A percentile compares a stretch with the other conserved stretches of the same genome.
phyloP scores from a whole-genome alignment of 2,113 vertebrate genomes.

The Myxocyprinus asiaticus region DNA sequence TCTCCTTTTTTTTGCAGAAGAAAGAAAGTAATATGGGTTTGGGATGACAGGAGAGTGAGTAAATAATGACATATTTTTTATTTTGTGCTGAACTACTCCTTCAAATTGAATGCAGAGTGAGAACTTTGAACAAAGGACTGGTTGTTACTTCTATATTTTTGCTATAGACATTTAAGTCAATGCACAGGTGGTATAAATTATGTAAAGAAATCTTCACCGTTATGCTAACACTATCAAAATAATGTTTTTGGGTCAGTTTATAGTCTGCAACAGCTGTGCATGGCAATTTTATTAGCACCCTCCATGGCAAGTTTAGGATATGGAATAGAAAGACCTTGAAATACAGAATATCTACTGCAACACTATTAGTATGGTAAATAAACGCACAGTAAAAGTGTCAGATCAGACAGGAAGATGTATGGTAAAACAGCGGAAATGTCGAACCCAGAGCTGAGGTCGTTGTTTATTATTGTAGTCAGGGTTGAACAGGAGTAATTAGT shows the following conservation, averaged over 20 bases:
- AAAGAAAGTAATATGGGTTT: no score
- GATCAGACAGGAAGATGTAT: slow-evolving; percentile 11
- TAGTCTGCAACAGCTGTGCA: neutral
- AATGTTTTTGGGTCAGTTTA: slow-evolving; percentile 6
- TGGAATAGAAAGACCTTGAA: slow-evolving; percentile 7
- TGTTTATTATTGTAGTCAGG: slow-evolving; percentile 23
- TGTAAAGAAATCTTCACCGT: neutral
- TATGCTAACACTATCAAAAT: neutral
- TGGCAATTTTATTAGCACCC: slow-evolving; percentile 4
- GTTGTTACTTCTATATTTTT: neutral
- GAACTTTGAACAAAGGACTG: no score
- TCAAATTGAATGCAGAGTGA: no score
- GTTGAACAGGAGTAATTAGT: slow-evolving; percentile 29
- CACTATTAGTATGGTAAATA: slow-evolving; percentile 9
- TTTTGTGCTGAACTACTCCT: no score
- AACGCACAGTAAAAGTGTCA: slow-evolving; percentile 26
- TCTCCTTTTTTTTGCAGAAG: no score
- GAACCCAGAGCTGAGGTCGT: slow-evolving; percentile 13
- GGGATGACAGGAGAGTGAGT: no score
- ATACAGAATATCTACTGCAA: neutral
- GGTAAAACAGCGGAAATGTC: neutral
- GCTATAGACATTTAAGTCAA: neutral
- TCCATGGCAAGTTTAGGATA: neutral
- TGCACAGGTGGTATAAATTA: slow-evolving; percentile 2
- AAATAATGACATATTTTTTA: no score